Evolutionary conservation across 1,140 invertebrate genomes (phyloP).

Genomic region (Achroia grisella): DNA sequence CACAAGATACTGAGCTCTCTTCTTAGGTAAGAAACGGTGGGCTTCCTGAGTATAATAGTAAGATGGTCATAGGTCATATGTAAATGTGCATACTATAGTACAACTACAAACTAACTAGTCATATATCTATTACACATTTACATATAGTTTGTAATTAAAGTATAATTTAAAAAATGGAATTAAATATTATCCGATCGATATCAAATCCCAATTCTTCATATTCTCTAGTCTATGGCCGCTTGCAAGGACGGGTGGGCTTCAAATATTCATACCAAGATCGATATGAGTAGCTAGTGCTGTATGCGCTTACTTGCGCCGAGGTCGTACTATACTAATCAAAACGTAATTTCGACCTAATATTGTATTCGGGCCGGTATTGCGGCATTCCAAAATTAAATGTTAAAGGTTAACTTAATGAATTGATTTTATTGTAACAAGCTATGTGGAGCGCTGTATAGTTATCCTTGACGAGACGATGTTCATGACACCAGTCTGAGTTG

Average conservation of each 20-base stretch:
- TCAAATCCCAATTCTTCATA: slow-evolving; percentile 1
- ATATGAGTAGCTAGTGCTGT: slow-evolving; percentile 41
- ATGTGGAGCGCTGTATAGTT: background rate
- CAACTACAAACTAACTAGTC: no score
- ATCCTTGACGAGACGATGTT: background rate
- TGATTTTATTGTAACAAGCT: slow-evolving; percentile 15
- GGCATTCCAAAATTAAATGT: slow-evolving; percentile 28
- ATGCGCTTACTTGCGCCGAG: slow-evolving; percentile 38
- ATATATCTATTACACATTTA: no score
- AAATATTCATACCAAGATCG: slow-evolving; percentile 66
- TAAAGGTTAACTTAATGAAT: slow-evolving; percentile 32
- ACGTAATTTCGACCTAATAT: slow-evolving; percentile 51
- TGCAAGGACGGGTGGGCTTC: slow-evolving; percentile 47
- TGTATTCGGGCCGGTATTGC: slow-evolving; percentile 40
- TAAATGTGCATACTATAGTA: no score
- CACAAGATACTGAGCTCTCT: no score
- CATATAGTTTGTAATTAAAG: no score
- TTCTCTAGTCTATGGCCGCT: slow-evolving; percentile 24
- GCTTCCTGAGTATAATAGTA: no score
- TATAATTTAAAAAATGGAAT: no score
- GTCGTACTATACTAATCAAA: slow-evolving; percentile 53
- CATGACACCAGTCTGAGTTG: no score
- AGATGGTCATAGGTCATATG: no score
- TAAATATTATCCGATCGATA: no score
- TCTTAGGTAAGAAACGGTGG: no score